Evolutionary conservation across 2,113 vertebrate genomes (phyloP), one percentile per base, ranked within the genome.

Genomic region (Podarcis muralis): DNA sequence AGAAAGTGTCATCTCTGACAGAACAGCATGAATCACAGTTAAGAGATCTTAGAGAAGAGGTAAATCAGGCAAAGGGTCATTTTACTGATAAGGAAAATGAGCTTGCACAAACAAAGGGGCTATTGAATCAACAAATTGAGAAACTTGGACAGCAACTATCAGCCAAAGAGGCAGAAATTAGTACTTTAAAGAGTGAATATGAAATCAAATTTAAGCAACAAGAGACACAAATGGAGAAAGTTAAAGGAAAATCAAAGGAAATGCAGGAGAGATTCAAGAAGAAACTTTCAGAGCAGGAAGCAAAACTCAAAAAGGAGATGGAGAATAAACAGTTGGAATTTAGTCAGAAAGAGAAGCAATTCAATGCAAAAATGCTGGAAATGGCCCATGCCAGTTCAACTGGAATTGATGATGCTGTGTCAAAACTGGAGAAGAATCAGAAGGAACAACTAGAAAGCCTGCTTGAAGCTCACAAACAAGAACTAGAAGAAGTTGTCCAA

Each of bases 191-290:
- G 81, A 96, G 96, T 53, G 98, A 98, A 53, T 96, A 98, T 96
- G 98, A 98, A 95, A 93, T 85, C 77, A 99, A 98, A 94, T 87
- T 98, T 57, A 98, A 98, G 96, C 90, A 93, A 57, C 98, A 98
- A 93, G 98, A 98, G 87, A 97, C 95, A 69, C 98, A 98, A 92
- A 96, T 98, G 92, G 98, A 99, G 75, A 98, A 98, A 94, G 86
- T 98, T 15, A 98, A 97, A 85, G 97, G 98, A 91, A 99, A 98
- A 90, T 94, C 96, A 92, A 99, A 98, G 96, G 98, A 99, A 86
- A 97, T 98, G 94, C 98, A 98, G 30, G 98, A 99, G 89, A 96
- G 92, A 27, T 97, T 97, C 40, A 98, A 98, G 96, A 98, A 98
- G 90, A 98, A 98, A 94, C 95, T 99, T 80, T 95, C 97, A 74